These are phyloP conservation scores for Glossosoma conforme DNA, from an alignment of 1,140 invertebrate genomes.

Conservation along the genomic window DNA sequence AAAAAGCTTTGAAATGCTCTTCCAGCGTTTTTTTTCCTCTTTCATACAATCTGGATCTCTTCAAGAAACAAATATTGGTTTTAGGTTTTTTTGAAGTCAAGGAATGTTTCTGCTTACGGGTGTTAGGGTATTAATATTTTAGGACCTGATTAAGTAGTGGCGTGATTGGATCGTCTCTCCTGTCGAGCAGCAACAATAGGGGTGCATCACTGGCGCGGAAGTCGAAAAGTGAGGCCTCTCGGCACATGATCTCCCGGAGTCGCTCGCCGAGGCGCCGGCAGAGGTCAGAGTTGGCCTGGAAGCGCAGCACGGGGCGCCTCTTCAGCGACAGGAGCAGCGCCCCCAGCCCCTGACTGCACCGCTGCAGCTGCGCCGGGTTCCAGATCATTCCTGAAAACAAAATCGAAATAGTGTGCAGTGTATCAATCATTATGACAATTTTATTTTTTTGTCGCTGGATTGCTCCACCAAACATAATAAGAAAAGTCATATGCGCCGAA, in stretches of 20 bases:
- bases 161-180: slow-evolving; percentile 91
- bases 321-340: slow-evolving; percentile 88
- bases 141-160: slow-evolving; percentile 85
- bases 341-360: slow-evolving; percentile 80
- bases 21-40: no score
- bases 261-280: slow-evolving; percentile 82
- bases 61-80: no score
- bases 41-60: no score
- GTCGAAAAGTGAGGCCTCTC: slow-evolving; percentile 84
- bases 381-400: slow-evolving; percentile 59
- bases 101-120: no score
- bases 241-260: slow-evolving; percentile 75
- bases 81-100: no score
- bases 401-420: background rate
- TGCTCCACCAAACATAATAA: no score
- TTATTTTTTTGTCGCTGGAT: background rate
- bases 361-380: slow-evolving; percentile 66
- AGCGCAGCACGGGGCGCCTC: slow-evolving; percentile 86
- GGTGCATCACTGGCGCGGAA: slow-evolving; percentile 69
- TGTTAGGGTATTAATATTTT: no score
- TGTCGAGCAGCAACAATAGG: slow-evolving; percentile 82
- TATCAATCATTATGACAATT: background rate
- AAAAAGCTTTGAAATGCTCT: no score
- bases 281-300: slow-evolving; percentile 83
- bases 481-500: no score